Conservation (phyloP, 2,113 vertebrate genomes). For the Benitochromis conjunctus region DNA sequence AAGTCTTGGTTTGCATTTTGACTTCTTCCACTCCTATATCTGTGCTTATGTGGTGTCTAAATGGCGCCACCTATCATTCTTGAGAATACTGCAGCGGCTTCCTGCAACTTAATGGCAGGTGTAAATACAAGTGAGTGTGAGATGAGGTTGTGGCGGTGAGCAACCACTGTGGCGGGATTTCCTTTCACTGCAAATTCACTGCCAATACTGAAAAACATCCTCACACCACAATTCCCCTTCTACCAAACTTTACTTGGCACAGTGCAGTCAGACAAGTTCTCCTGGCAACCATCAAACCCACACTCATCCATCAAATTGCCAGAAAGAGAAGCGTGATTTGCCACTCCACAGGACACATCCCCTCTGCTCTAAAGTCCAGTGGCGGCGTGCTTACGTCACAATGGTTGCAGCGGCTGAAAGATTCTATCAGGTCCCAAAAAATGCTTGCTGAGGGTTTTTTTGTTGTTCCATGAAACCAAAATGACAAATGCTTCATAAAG, state of each 20-base stretch:
- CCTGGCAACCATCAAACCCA: background rate
- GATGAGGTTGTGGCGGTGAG: background rate
- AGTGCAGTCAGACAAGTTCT: background rate
- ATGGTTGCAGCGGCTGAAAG: background rate
- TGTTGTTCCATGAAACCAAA: background rate
- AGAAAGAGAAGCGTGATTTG: background rate
- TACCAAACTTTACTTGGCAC: background rate
- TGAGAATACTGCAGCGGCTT: background rate
- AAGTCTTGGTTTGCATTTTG: background rate
- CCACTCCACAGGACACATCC: background rate
- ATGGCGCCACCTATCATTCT: background rate
- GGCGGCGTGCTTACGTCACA: background rate
- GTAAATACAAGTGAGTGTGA: background rate
- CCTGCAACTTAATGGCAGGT: background rate
- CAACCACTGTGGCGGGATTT: background rate
- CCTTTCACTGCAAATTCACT: background rate
- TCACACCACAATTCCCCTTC: background rate
- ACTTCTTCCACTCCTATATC: background rate
- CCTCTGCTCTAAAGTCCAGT: background rate
- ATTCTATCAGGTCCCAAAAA: background rate
- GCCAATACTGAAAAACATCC: background rate
- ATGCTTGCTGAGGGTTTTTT: background rate
- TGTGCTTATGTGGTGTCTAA: background rate
- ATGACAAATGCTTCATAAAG: background rate
- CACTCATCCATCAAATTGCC: background rate